Evolutionary conservation across 1,140 invertebrate genomes (phyloP).

Genomic region (Asobara japonica): DNA sequence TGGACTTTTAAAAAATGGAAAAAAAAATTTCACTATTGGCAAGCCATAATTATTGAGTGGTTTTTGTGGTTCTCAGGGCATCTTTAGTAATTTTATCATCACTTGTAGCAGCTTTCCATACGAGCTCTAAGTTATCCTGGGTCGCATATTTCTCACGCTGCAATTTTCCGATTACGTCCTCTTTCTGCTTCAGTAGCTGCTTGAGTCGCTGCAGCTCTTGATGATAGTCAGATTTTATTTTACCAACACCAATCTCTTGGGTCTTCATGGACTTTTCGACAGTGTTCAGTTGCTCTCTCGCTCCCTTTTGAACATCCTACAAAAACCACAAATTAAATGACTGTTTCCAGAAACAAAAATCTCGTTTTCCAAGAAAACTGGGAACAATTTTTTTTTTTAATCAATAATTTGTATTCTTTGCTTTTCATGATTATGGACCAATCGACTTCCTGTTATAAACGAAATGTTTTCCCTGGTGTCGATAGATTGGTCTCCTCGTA

Average conservation of each 20-base stretch:
- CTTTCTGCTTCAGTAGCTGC: slow-evolving; percentile 64
- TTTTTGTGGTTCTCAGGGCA: slow-evolving; percentile 46
- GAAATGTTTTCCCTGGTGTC: no score
- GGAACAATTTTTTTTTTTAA: no score
- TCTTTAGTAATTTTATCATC: slow-evolving; percentile 55
- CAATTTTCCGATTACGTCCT: slow-evolving; percentile 61
- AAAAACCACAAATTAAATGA: slow-evolving; percentile 41
- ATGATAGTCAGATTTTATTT: slow-evolving; percentile 66
- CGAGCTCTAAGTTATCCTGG: slow-evolving; percentile 57
- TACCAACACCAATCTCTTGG: slow-evolving; percentile 62
- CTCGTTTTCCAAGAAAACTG: no score
- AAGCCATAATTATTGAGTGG: slow-evolving; percentile 38
- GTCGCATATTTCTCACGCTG: slow-evolving; percentile 58
- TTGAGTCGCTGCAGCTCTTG: slow-evolving; percentile 65
- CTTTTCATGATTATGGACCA: no score
- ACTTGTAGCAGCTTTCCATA: slow-evolving; percentile 59
- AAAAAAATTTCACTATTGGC: neutral
- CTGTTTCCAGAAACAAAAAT: no score
- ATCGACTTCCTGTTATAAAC: no score
- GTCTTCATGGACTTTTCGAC: slow-evolving; percentile 68
- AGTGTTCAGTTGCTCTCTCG: slow-evolving; percentile 65
- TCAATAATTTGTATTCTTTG: no score
- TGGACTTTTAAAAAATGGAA: neutral
- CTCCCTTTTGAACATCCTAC: slow-evolving; percentile 67
- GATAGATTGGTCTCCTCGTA: no score